Evolutionary conservation across 53 echinoderm and acorn worm genomes (phyloP), one percentile per base, ranked within the genome.

Genomic region (Holothuria leucospilota): DNA sequence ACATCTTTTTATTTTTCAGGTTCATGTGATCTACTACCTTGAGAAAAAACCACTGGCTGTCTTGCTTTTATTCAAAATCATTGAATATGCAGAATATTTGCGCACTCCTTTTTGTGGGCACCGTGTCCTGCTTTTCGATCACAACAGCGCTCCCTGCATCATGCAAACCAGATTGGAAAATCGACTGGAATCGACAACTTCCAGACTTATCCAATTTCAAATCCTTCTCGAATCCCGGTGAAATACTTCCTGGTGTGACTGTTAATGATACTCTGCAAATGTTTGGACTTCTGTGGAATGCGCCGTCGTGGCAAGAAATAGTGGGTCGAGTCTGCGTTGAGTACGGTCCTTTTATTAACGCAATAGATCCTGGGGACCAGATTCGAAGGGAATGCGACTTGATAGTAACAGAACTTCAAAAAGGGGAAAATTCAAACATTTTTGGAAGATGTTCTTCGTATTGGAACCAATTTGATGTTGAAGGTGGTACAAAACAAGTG

Each of bases 231-330:
- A 46, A 21, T 40, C 21, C 77, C 18, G 51, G 52, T 1, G 77
- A 77, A n/a, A 27, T 52, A 21, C 13, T 4, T 8, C 15, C 26
- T 49, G 41, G 5, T 46, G 46, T 77, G 20, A 42, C 77, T 51
- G 20, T 63, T 24, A 23, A 27, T 24, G 77, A 53, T 8, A 15
- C 51, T 46, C 11, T 77, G 26, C 18, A 77, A 26, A 8, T 46
- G 16, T 16, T 52, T 25, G 77, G 77, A n/a, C 51, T 77, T 25
- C 46, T 51, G 14, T 77, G 77, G 77, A 77, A 77, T 49, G 77
- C 77, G 10, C 10, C 9, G 8, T 42, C 77, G n/a, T 77, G 77
- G 77, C 77, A 77, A 77, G 77, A 46, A 51, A 46, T 52, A 21
- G 77, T 23, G 13, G 77, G 77, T n/a, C 41, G 41, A 25, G 9